Base-by-base conservation (phyloP, 2,797 vertebrate species). In the Apogon talboti region DNA sequence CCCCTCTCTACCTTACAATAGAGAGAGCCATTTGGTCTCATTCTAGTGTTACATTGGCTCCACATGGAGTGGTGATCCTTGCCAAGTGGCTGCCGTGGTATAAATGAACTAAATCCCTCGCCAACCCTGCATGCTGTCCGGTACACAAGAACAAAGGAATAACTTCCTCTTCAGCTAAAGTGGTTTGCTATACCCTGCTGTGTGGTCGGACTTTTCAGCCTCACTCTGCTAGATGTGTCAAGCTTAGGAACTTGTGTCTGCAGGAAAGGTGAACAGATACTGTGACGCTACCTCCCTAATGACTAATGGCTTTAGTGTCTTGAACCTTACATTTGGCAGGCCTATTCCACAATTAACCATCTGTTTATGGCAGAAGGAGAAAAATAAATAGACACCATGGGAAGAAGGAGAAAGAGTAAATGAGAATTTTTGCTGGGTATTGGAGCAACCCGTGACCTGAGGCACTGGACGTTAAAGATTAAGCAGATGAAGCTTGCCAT, bases 341-440 rank as follows among this genome's bases (percentile, higher is more conserved):
- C 51, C 78, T 73, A 71, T 84, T 53, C 77, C 80, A 87, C 92
- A 94, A 94, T 96, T 95, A 94, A 94, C 89, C 93, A 94, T 94
- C 95, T 95, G 94, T 89, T 70, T 42, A 35, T 87, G 78, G 81
- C 89, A 85, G 88, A 87, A 89, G 86, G 86, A 79, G 82, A 61
- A 51, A 76, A 63, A 70, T 40, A 66, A 57, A 67, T 68, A 46
- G 72, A 74, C 62, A 72, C 82, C 6, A 86, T 63, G 78, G 66
- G 54, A 46, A 46, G 44, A 43, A 14, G 9, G n/a, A 10, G 10
- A 28, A 24, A 21, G n/a, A 15, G 49, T 16, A 52, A n/a, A 18
- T 19, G 1, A 6, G 11, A 52, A 30, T 2, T 13, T 49, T 33
- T 30, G 11, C 7, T 1, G 24, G 21, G 55, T 63, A 45, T 58